These are phyloP conservation scores for Zhengitettix transpicula DNA, from an alignment of 2,888 invertebrate genomes.

Conservation along the genomic window DNA sequence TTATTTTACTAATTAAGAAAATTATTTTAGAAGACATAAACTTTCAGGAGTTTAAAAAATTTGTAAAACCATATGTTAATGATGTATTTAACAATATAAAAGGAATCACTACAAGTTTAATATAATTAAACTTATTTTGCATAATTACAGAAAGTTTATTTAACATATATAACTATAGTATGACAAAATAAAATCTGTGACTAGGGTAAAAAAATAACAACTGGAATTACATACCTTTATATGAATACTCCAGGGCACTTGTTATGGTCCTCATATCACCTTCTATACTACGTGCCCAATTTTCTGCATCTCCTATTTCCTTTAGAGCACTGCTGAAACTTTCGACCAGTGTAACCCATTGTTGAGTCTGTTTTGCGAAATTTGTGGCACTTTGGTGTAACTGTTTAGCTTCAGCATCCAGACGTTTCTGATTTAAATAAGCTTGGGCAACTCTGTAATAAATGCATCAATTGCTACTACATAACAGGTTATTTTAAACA, in stretches of 20 bases:
- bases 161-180: too few species aligned
- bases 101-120: too few species aligned
- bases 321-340: constrained; percentile 75
- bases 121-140: too few species aligned
- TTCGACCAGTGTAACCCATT: constrained; percentile 87
- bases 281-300: constrained; percentile 95
- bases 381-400: constrained; percentile 85
- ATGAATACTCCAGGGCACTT: constrained; percentile 83
- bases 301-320: constrained; percentile 97
- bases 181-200: too few species aligned
- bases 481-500: too few species aligned
- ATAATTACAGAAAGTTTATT: too few species aligned
- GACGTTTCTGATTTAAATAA: constrained; percentile 91
- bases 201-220: neutral
- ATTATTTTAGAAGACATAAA: too few species aligned
- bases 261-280: constrained; percentile 87
- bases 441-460: constrained; percentile 83
- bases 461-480: too few species aligned
- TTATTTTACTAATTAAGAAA: too few species aligned
- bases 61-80: too few species aligned
- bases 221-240: constrained; percentile 39
- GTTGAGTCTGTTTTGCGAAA: constrained; percentile 91
- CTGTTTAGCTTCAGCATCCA: constrained; percentile 94
- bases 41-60: too few species aligned
- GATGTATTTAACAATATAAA: too few species aligned